phyloP scores from a whole-genome alignment of 2,888 invertebrate species.

The Galerucella nymphaeae region DNA sequence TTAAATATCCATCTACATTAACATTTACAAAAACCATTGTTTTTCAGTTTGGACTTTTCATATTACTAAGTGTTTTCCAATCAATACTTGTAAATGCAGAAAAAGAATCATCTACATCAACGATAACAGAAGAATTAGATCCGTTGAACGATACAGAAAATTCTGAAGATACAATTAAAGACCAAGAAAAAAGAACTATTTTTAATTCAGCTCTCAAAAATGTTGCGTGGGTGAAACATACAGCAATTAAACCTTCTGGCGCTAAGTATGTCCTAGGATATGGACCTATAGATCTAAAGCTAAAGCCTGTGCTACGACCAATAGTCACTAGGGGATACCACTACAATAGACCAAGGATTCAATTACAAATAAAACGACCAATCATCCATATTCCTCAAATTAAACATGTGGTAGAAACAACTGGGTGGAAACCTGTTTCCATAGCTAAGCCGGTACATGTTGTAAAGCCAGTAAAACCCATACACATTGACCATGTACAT shows the following conservation, averaged over 20 bases:
- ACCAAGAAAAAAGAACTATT: constrained; percentile 59
- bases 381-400: constrained; percentile 38
- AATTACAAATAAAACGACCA: constrained; percentile 47
- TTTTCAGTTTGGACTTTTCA: constrained; percentile 45
- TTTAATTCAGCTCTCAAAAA: constrained; percentile 49
- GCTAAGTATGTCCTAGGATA: constrained; percentile 56
- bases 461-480: constrained; percentile 35
- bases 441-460: constrained; percentile 39
- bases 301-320: constrained; percentile 55
- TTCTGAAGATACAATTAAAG: constrained; percentile 47
- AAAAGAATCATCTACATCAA: constrained; percentile 45
- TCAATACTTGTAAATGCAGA: constrained; percentile 48
- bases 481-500: constrained; percentile 42
- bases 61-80: constrained; percentile 39
- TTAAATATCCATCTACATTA: no score
- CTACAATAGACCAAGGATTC: constrained; percentile 49
- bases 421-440: constrained; percentile 38
- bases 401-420: constrained; percentile 29
- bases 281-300: constrained; percentile 55
- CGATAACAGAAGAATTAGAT: constrained; percentile 49
- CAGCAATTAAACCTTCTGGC: constrained; percentile 55
- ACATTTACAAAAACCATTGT: constrained; percentile 27
- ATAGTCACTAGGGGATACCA: constrained; percentile 49
- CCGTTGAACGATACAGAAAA: constrained; percentile 56
- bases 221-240: constrained; percentile 57